Evolutionary conservation across 1,140 invertebrate species (phyloP).

Genomic region (Berghia stephanieae): DNA sequence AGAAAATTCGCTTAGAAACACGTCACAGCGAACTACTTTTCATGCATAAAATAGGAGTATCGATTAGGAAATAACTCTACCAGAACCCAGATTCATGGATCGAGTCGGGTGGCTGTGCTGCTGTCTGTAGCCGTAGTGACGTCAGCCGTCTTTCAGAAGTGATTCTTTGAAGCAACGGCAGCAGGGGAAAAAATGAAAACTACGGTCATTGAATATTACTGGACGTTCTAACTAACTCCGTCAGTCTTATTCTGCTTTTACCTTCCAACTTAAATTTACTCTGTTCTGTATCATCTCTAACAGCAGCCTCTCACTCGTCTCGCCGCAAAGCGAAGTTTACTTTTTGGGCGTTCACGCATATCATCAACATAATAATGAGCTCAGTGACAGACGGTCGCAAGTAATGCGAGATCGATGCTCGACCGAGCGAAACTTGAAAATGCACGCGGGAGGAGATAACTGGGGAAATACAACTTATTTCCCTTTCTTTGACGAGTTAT

Average conservation of each 20-base stretch:
- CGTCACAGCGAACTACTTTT: neutral
- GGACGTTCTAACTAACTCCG: slow-evolving; percentile 5
- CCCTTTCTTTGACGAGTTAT: too few species aligned
- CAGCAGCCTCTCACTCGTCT: neutral
- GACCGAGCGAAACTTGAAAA: neutral
- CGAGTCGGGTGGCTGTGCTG: neutral
- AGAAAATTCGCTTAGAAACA: neutral
- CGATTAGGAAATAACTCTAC: neutral
- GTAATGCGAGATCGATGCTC: slow-evolving; percentile 17
- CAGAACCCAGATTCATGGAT: slow-evolving; percentile 13
- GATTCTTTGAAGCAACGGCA: too few species aligned
- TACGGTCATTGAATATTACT: slow-evolving; percentile 45
- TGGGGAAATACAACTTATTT: neutral
- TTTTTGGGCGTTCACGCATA: neutral
- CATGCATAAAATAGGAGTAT: neutral
- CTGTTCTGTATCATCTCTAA: neutral
- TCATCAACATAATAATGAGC: slow-evolving; percentile 34
- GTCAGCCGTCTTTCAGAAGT: slow-evolving; percentile 37
- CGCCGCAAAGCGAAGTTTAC: neutral
- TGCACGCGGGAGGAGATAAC: neutral
- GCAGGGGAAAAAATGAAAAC: slow-evolving; percentile 50
- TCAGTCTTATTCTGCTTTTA: neutral
- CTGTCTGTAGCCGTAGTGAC: slow-evolving; percentile 32
- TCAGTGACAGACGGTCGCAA: too few species aligned
- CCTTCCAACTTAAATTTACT: neutral